These are phyloP conservation scores for Chaitophorus viminalis DNA, from an alignment of 2,888 invertebrate species.

Conservation along the genomic window DNA sequence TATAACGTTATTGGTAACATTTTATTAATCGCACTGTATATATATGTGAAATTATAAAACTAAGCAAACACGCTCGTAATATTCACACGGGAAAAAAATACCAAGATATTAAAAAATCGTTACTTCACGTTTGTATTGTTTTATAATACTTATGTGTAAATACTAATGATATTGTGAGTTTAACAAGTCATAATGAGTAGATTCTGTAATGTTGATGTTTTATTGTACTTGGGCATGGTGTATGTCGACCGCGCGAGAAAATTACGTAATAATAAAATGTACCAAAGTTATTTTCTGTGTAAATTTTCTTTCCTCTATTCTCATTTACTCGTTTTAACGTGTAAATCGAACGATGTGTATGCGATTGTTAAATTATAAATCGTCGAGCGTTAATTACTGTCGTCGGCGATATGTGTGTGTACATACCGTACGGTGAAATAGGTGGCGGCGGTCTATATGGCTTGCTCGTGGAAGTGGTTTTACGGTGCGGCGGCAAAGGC, in stretches of 20 bases:
- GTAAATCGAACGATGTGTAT: constrained; percentile 17
- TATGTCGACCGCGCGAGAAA: not conserved
- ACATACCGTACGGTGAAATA: not conserved
- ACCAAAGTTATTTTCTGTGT: not conserved
- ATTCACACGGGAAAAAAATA: not conserved
- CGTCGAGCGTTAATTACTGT: constrained; percentile 31
- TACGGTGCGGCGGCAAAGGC: constrained; percentile 40
- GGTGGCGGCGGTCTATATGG: not conserved
- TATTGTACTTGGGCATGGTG: not conserved
- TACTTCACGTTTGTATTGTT: not conserved
- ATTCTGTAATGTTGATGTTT: not conserved
- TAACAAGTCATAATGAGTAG: not conserved
- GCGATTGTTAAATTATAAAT: constrained; percentile 45
- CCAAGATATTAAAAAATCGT: not conserved
- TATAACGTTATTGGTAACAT: not conserved
- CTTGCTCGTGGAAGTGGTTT: constrained; percentile 38
- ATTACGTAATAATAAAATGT: not conserved
- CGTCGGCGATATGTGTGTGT: not conserved
- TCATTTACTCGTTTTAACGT: not conserved
- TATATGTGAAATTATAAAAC: not conserved
- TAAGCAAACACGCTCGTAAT: not conserved
- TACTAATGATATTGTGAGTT: no score
- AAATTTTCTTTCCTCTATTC: not conserved
- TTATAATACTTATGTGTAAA: not conserved
- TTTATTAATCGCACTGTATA: not conserved